phyloP scores from a whole-genome alignment of 2,888 invertebrate species.

The Andrena bucephala region DNA sequence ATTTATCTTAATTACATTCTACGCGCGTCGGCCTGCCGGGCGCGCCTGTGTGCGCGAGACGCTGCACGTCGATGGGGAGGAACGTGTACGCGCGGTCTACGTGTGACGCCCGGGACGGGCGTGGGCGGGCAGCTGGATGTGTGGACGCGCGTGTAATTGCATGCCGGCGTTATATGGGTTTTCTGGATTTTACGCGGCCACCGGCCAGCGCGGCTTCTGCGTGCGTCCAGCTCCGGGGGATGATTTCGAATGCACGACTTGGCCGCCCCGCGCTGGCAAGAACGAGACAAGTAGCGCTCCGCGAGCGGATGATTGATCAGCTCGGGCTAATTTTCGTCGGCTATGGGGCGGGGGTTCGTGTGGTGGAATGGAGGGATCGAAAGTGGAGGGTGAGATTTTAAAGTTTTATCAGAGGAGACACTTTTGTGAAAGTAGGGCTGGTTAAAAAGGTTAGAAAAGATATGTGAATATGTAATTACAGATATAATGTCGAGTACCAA shows the following conservation, averaged over 20 bases:
- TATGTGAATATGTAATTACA: no score
- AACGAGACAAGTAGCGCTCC: neutral
- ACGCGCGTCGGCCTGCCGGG: slow-evolving; percentile 81
- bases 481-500: no score
- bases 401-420: no score
- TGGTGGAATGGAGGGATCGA: no score
- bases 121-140: neutral
- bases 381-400: no score
- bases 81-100: slow-evolving; percentile 21
- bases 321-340: neutral
- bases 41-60: slow-evolving; percentile 45
- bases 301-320: slow-evolving; percentile 16
- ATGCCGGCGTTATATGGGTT: slow-evolving; percentile 42
- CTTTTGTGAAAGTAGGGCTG: no score
- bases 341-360: neutral
- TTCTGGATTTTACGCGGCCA: slow-evolving; percentile 46
- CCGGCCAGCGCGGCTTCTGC: slow-evolving; percentile 15
- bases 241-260: slow-evolving; percentile 17
- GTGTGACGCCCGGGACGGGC: slow-evolving; percentile 5
- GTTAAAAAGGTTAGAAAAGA: no score
- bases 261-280: neutral
- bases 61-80: slow-evolving; percentile 26
- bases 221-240: slow-evolving; percentile 26
- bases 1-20: slow-evolving; percentile 85
- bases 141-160: slow-evolving; percentile 47